These are phyloP conservation scores for Plumapathes pennacea DNA, from an alignment of 92 coral and sea anemone species.

Conservation along the genomic window DNA sequence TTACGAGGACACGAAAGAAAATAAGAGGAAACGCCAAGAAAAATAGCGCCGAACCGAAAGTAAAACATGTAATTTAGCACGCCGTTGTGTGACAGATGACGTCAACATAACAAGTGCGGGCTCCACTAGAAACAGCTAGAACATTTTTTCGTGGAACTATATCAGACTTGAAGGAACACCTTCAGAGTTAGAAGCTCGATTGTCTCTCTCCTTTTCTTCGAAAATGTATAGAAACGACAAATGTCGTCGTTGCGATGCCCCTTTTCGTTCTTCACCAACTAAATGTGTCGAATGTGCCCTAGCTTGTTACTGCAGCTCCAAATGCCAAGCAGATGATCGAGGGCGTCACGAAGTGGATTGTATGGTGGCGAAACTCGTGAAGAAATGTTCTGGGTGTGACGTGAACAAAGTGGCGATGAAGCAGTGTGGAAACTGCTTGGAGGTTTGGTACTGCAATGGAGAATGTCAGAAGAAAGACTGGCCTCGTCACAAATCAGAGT, in stretches of 20 bases:
- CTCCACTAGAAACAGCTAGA: too few species aligned
- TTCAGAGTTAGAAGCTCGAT: too few species aligned
- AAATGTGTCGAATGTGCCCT: constrained; percentile 18
- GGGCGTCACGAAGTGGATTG: constrained; percentile 64
- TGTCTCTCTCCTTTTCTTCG: too few species aligned
- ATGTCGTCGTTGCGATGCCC: constrained; percentile 28
- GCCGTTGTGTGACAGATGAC: too few species aligned
- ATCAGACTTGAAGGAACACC: too few species aligned
- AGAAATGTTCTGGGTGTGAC: constrained; percentile 45
- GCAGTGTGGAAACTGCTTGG: constrained; percentile 45
- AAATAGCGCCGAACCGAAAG: too few species aligned
- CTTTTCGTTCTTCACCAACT: background rate
- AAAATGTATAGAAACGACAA: constrained; percentile 15
- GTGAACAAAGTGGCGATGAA: constrained; percentile 2
- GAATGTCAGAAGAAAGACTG: constrained; percentile 42
- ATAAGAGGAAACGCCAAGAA: too few species aligned
- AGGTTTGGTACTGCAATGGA: constrained; percentile 59
- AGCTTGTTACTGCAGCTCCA: constrained; percentile 63
- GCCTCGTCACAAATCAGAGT: constrained; percentile 45
- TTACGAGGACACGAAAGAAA: too few species aligned
- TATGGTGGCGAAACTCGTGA: constrained; percentile 22
- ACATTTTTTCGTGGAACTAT: too few species aligned
- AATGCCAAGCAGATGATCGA: constrained; percentile 44
- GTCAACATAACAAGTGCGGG: too few species aligned
- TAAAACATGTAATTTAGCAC: too few species aligned